Conservation (phyloP, 1,140 invertebrate genomes). For the Sitophilus oryzae region DNA sequence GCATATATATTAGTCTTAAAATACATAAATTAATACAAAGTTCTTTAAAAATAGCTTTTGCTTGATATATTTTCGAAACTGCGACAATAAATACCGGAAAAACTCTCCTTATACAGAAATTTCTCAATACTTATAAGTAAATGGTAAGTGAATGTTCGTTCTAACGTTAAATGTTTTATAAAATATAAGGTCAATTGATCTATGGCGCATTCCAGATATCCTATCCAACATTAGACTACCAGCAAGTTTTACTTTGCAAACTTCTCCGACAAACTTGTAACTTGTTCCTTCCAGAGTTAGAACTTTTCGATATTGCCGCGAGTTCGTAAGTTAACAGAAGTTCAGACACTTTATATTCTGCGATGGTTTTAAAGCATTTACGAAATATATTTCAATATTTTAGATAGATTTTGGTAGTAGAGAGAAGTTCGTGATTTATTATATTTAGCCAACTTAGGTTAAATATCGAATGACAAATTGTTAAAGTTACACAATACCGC, state of each 20-base stretch:
- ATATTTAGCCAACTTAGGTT: slow-evolving; percentile 9
- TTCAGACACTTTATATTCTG: slow-evolving; percentile 23
- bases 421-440: slow-evolving; percentile 12
- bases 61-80: too few relatives aligned
- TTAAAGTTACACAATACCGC: too few relatives aligned
- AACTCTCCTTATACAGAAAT: too few relatives aligned
- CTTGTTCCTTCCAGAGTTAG: slow-evolving; percentile 12
- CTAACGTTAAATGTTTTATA: too few relatives aligned
- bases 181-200: background rate
- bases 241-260: slow-evolving; percentile 15
- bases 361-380: slow-evolving; percentile 22
- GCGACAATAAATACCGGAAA: too few relatives aligned
- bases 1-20: too few relatives aligned
- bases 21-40: too few relatives aligned
- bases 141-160: too few relatives aligned
- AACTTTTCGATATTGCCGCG: slow-evolving; percentile 19
- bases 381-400: slow-evolving; percentile 22
- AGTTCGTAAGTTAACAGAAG: slow-evolving; percentile 12
- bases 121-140: too few relatives aligned
- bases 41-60: too few relatives aligned
- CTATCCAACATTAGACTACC: background rate
- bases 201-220: background rate
- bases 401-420: slow-evolving; percentile 2
- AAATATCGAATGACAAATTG: slow-evolving; percentile 15
- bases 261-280: slow-evolving; percentile 11